Percentiles rank a stretch among this genome's conserved stretches.
Evolutionary conservation across 2,888 invertebrate genomes (phyloP).

Genomic region (Acanthosepion pharaonis): DNA sequence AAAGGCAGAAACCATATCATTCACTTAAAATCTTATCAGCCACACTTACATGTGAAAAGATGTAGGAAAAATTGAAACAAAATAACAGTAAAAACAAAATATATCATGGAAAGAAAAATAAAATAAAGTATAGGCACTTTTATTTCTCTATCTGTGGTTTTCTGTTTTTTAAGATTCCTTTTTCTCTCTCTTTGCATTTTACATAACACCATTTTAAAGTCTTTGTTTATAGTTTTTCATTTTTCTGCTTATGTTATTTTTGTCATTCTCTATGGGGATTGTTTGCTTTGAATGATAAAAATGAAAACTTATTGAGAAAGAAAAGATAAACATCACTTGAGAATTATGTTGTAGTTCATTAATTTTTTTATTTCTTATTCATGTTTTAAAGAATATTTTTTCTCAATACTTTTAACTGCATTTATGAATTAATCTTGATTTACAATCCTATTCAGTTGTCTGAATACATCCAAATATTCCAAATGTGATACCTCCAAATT

Average conservation of each 20-base stretch:
- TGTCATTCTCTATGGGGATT: not conserved
- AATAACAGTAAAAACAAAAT: not conserved
- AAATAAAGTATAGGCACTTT: not conserved
- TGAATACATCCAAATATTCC: not conserved
- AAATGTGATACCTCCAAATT: not conserved
- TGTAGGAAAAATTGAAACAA: not conserved
- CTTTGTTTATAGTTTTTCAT: not conserved
- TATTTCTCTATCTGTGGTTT: not conserved
- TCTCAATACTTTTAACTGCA: not conserved
- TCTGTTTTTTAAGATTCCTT: not conserved
- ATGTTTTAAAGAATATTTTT: not conserved
- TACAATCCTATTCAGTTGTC: not conserved
- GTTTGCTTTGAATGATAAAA: slow-evolving; percentile 2
- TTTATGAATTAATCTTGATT: not conserved
- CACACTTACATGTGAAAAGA: not conserved
- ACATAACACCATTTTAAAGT: not conserved
- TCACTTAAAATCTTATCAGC: slow-evolving; percentile 2
- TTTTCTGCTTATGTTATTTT: not conserved
- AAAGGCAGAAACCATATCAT: not conserved
- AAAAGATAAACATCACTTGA: slow-evolving; percentile 2
- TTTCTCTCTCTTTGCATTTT: not conserved
- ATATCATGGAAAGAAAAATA: not conserved
- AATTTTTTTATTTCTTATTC: not conserved
- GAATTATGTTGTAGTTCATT: not conserved
- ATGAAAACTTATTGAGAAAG: not conserved